Evolutionary conservation across 2,888 invertebrate species (phyloP).

Genomic region (Tetranychus piercei): DNA sequence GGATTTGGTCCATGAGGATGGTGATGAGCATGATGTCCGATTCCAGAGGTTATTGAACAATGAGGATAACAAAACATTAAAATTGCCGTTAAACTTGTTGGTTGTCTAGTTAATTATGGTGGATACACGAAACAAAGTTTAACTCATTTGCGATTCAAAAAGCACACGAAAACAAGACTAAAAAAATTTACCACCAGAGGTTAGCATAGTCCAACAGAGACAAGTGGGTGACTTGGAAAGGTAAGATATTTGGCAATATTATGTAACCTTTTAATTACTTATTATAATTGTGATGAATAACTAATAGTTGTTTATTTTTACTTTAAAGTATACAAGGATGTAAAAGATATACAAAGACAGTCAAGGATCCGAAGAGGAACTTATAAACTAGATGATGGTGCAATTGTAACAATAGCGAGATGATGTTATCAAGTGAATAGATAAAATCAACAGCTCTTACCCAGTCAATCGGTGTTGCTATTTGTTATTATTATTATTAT

Average conservation of each 20-base stretch:
- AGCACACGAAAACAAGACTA: background rate
- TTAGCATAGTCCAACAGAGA: background rate
- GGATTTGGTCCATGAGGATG: slow-evolving; percentile 23
- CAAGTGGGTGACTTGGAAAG: background rate
- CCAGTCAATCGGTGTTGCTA: background rate
- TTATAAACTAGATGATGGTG: background rate
- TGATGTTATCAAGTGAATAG: background rate
- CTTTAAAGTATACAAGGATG: too few relatives aligned
- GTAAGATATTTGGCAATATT: too few relatives aligned
- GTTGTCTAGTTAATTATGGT: background rate
- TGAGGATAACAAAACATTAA: slow-evolving; percentile 69
- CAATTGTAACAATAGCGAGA: background rate
- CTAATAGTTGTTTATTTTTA: too few relatives aligned
- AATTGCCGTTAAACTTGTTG: background rate
- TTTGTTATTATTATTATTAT: background rate
- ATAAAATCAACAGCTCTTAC: background rate
- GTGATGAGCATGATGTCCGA: slow-evolving; percentile 23
- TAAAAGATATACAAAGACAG: background rate
- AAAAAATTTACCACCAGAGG: background rate
- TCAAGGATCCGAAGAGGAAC: background rate
- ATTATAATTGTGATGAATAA: too few relatives aligned
- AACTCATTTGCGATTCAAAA: background rate
- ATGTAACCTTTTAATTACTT: too few relatives aligned
- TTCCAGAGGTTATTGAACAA: slow-evolving; percentile 44
- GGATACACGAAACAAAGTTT: background rate